Percentiles rank a stretch among this genome's conserved stretches.
Evolutionary conservation across 2,113 vertebrate genomes (phyloP).

Genomic region (Struthio camelus): DNA sequence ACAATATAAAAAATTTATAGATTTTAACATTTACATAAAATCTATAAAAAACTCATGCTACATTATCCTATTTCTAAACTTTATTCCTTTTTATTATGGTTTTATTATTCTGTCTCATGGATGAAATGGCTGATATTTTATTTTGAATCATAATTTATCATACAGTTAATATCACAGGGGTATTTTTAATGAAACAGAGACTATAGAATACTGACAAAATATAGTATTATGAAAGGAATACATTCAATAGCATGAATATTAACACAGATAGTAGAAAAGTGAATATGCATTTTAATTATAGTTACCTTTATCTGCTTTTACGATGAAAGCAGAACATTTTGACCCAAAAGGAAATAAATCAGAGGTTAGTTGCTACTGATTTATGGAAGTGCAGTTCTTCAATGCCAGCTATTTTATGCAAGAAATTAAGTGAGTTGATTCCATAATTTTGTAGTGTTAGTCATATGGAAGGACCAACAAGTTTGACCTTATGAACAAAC

Average conservation of each 20-base stretch:
- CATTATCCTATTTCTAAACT: conserved; percentile 42
- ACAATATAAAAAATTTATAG: conserved; percentile 54
- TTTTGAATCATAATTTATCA: conserved; percentile 59
- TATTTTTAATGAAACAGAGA: conserved; percentile 35
- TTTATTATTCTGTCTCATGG: conserved; percentile 33
- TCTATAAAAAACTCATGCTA: conserved; percentile 52
- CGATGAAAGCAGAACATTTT: not conserved
- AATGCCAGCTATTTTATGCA: not conserved
- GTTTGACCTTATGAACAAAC: not conserved
- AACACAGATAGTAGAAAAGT: not conserved
- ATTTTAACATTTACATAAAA: conserved; percentile 44
- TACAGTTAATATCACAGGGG: conserved; percentile 20
- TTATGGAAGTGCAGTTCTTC: conserved; percentile 28
- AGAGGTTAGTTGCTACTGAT: not conserved
- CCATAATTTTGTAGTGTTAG: conserved; percentile 12
- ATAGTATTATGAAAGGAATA: not conserved
- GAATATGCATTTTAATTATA: conserved; percentile 45
- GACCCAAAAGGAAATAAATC: not conserved
- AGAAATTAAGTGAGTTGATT: not conserved
- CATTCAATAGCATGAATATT: conserved; percentile 12
- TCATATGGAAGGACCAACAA: not conserved
- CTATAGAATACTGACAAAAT: conserved; percentile 48
- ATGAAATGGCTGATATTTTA: conserved; percentile 31
- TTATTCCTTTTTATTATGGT: conserved; percentile 51
- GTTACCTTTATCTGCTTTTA: conserved; percentile 24